Evolutionary conservation across 2,797 vertebrate genomes (phyloP).

Genomic region (Microchirus variegatus): DNA sequence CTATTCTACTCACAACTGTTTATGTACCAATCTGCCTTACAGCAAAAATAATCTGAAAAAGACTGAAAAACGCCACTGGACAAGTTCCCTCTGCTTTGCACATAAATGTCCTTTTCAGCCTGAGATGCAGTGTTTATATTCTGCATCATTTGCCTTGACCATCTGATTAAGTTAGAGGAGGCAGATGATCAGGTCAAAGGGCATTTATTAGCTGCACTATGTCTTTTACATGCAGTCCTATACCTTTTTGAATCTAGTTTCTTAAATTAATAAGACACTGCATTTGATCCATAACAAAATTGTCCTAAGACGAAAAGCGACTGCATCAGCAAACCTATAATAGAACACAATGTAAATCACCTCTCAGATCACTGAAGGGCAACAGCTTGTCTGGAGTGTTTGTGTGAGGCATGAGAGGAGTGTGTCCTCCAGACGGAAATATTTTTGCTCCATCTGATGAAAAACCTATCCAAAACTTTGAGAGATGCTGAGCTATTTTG

Average conservation of each 20-base stretch:
- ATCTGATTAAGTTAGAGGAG: background rate
- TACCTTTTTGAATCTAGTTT: constrained; percentile 2
- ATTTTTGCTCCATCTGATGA: constrained; percentile 8
- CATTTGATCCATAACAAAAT: constrained; percentile 4
- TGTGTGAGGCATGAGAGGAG: background rate
- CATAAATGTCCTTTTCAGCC: background rate
- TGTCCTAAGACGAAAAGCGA: constrained; percentile 2
- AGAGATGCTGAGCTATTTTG: background rate
- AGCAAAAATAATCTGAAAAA: too few relatives aligned
- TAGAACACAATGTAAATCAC: background rate
- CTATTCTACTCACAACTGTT: too few relatives aligned
- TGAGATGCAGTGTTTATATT: background rate
- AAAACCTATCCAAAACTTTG: background rate
- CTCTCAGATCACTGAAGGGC: background rate
- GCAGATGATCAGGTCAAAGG: constrained; percentile 5
- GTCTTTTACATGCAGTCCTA: constrained; percentile 8
- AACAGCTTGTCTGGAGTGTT: constrained; percentile 6
- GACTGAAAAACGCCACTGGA: too few relatives aligned
- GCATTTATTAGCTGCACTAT: constrained; percentile 1
- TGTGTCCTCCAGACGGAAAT: background rate
- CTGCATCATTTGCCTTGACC: background rate
- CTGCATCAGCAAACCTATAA: constrained; percentile 8
- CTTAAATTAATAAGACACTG: too few relatives aligned
- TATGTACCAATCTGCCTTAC: too few relatives aligned
- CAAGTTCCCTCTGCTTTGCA: background rate